A percentile compares a stretch with the other conserved stretches of the same genome.
Evolutionary conservation across 2,113 vertebrate genomes (phyloP).

Genomic region (Pteruthius melanotis): DNA sequence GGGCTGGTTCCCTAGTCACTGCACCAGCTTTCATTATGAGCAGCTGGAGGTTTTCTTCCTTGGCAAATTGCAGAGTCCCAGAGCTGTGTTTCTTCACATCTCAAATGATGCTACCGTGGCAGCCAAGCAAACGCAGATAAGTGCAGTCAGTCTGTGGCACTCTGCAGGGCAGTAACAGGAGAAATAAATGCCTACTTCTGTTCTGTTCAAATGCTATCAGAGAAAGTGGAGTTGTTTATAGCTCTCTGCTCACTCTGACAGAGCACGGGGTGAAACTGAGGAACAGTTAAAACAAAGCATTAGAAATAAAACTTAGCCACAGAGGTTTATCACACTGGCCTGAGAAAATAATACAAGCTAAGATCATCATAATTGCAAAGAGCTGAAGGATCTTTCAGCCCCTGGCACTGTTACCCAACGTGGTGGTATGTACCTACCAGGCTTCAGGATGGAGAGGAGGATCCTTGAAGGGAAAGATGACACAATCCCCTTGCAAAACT

Average conservation of each 20-base stretch:
- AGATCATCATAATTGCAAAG: neutral
- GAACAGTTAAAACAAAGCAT: neutral
- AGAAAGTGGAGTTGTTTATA: neutral
- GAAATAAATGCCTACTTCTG: neutral
- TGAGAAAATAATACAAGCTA: neutral
- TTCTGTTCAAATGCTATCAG: neutral
- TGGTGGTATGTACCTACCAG: rapidly evolving
- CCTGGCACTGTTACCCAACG: neutral
- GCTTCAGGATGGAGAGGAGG: neutral
- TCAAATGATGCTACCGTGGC: neutral
- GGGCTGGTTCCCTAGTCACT: neutral
- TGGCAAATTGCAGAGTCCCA: neutral
- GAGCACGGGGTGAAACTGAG: neutral
- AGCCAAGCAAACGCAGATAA: neutral
- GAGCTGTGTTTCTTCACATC: neutral
- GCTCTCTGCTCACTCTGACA: neutral
- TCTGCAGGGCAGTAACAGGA: neutral
- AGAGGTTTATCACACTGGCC: neutral
- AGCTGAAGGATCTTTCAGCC: neutral
- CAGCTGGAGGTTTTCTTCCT: neutral
- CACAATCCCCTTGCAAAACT: neutral
- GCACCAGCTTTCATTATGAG: neutral
- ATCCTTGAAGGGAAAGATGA: neutral
- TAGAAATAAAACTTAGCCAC: neutral
- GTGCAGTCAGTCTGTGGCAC: neutral